These are phyloP conservation scores for Galeopterus variegatus DNA, from an alignment of 2,113 vertebrate species.

Conservation along the genomic window DNA sequence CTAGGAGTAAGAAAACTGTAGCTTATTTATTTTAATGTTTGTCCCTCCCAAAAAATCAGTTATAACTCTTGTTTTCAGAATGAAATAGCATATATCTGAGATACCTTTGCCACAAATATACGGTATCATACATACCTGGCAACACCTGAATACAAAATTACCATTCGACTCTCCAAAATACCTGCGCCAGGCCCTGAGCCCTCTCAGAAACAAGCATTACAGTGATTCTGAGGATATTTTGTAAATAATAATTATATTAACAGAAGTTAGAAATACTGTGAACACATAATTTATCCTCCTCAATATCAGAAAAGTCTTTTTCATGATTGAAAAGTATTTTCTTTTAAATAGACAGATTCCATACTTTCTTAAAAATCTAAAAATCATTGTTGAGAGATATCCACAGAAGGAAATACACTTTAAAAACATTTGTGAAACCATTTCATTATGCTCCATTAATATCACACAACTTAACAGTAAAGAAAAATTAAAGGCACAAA, in stretches of 20 bases:
- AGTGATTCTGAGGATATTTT: constrained; percentile 27
- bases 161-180: background rate
- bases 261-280: background rate
- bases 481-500: constrained; percentile 22
- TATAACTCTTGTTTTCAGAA: constrained; percentile 43
- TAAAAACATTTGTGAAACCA: background rate
- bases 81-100: background rate
- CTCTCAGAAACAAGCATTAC: background rate
- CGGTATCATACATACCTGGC: background rate
- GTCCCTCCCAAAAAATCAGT: background rate
- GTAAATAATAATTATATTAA: background rate
- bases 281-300: constrained; percentile 5
- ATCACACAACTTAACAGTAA: background rate
- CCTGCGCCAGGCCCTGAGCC: background rate
- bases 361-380: constrained; percentile 46
- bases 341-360: constrained; percentile 25
- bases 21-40: constrained; percentile 21
- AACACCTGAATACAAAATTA: constrained; percentile 8
- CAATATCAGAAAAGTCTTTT: background rate
- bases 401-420: constrained; percentile 44
- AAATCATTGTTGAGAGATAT: background rate
- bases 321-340: constrained; percentile 52
- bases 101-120: background rate
- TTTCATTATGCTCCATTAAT: background rate
- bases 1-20: background rate